Evolutionary conservation across 2,888 invertebrate genomes (phyloP).

Genomic region (Glaucopsyche alexis): DNA sequence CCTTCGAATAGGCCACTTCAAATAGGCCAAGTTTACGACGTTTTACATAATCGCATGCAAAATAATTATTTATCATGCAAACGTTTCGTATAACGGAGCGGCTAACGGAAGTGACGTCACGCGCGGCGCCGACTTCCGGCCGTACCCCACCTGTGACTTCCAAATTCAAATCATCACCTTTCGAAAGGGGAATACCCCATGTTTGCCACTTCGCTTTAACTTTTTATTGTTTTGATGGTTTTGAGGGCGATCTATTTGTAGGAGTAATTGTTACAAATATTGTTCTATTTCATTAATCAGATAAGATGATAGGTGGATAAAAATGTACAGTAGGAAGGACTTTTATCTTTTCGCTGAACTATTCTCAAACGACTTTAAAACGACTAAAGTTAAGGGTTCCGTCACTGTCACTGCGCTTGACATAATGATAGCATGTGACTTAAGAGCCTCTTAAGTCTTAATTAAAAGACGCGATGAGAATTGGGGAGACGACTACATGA

Average conservation of each 20-base stretch:
- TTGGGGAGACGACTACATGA: too few species aligned
- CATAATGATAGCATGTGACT: too few species aligned
- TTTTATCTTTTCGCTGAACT: too few species aligned
- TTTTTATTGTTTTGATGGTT: conserved; percentile 21
- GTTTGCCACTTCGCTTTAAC: conserved; percentile 7
- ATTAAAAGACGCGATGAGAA: too few species aligned
- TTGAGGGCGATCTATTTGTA: conserved; percentile 7
- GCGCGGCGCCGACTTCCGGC: conserved; percentile 31
- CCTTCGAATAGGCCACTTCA: not conserved
- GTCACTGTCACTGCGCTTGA: too few species aligned
- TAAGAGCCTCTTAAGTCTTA: too few species aligned
- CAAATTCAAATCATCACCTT: conserved; percentile 27
- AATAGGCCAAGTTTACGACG: conserved; percentile 16
- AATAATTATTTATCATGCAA: conserved; percentile 28
- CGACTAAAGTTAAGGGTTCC: too few species aligned
- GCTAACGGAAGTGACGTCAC: conserved; percentile 30
- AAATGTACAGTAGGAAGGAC: not conserved
- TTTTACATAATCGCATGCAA: not conserved
- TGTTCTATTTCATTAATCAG: not conserved
- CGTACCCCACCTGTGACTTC: conserved; percentile 33
- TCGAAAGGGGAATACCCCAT: conserved; percentile 24
- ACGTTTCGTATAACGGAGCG: conserved; percentile 28
- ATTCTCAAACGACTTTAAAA: too few species aligned
- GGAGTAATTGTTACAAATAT: conserved; percentile 6
- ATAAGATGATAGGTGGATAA: not conserved